A percentile compares a stretch with the other conserved stretches of the same genome.
Conservation (phyloP, 2,888 invertebrate species). For the Erynnis tages region DNA sequence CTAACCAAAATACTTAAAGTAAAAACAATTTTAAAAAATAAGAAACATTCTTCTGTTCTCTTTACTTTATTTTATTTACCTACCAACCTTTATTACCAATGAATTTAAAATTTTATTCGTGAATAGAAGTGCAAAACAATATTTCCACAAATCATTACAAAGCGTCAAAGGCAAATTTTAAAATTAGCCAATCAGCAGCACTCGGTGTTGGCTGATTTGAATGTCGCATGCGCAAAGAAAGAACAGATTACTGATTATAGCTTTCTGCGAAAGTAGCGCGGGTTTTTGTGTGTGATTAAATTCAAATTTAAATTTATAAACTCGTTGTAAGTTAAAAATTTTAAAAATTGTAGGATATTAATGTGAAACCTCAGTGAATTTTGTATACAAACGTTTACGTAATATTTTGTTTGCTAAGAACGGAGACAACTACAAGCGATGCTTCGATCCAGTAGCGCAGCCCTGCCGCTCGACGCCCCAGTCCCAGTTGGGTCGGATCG, state of each 20-base stretch:
- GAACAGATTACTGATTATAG: slow-evolving; percentile 19
- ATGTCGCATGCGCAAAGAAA: neutral
- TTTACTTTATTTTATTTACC: no score
- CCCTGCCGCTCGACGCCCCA: slow-evolving; percentile 74
- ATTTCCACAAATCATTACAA: no score
- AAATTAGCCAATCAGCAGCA: neutral
- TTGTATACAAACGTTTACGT: neutral
- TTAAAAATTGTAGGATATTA: neutral
- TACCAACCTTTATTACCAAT: no score
- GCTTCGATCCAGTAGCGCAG: slow-evolving; percentile 76
- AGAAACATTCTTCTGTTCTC: no score
- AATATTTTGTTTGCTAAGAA: slow-evolving; percentile 10
- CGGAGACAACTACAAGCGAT: slow-evolving; percentile 41
- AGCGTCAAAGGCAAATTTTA: no score
- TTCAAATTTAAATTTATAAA: slow-evolving; percentile 50
- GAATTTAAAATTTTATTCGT: no score
- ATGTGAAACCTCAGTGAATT: neutral
- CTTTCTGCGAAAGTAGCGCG: slow-evolving; percentile 64
- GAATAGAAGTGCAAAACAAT: no score
- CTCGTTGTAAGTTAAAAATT: neutral
- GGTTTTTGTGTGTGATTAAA: slow-evolving; percentile 43
- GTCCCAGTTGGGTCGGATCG: slow-evolving; percentile 76
- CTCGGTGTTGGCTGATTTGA: neutral
- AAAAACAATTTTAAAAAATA: no score
- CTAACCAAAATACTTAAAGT: no score